A percentile compares a stretch with the other conserved stretches of the same genome.
Evolutionary conservation across 2,888 invertebrate species (phyloP).

Genomic region (Volucella zonaria): DNA sequence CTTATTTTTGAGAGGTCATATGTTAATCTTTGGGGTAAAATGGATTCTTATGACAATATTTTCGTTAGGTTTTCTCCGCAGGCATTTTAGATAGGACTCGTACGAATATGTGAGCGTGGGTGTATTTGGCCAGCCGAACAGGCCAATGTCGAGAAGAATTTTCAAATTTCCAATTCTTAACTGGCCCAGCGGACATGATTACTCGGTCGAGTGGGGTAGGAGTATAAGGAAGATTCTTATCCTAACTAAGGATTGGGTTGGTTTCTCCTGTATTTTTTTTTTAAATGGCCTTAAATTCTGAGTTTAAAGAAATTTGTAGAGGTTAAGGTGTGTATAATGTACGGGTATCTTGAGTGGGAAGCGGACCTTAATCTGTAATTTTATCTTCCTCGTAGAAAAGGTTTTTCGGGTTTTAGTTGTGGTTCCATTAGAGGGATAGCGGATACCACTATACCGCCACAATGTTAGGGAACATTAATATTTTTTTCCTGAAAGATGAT

Average conservation of each 20-base stretch:
- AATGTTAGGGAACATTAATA: background rate
- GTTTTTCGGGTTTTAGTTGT: background rate
- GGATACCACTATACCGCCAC: constrained; percentile 11
- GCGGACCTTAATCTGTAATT: constrained; percentile 3
- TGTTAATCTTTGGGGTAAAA: constrained; percentile 50
- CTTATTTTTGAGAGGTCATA: constrained; percentile 56
- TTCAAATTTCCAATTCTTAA: constrained; percentile 31
- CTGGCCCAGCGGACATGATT: constrained; percentile 37
- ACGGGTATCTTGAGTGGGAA: constrained; percentile 14
- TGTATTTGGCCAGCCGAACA: background rate
- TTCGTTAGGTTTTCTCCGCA: constrained; percentile 32
- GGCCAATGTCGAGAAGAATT: constrained; percentile 16
- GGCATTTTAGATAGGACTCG: constrained; percentile 13
- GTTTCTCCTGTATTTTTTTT: background rate
- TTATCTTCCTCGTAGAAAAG: constrained; percentile 5
- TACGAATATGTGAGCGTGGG: background rate
- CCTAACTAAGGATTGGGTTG: constrained; percentile 17
- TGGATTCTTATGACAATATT: constrained; percentile 45
- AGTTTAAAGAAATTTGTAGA: constrained; percentile 31
- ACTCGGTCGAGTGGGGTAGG: constrained; percentile 46
- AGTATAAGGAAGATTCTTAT: constrained; percentile 27
- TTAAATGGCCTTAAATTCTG: background rate
- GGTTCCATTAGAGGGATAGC: constrained; percentile 6
- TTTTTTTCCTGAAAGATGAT: background rate
- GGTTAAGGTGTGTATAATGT: background rate